A percentile compares a stretch with the other conserved stretches of the same genome.
Evolutionary conservation across 1,140 invertebrate species (phyloP).

Genomic region (Adoxophyes honmai): DNA sequence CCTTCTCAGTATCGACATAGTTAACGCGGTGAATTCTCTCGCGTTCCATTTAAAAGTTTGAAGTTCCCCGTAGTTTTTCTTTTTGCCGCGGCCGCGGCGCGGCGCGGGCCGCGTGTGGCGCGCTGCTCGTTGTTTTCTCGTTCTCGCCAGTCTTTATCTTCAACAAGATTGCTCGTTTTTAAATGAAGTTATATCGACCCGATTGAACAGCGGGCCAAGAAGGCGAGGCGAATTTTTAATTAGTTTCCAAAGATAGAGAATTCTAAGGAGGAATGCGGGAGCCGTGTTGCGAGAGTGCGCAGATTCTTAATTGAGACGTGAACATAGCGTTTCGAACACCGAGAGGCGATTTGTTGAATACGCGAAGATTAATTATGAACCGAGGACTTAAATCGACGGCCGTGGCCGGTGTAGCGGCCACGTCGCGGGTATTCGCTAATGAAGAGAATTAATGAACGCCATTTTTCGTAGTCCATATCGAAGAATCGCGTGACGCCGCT

Average conservation of each 20-base stretch:
- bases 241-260: conserved; percentile 75
- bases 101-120: conserved; percentile 60
- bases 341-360: conserved; percentile 50
- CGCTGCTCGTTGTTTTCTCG: conserved; percentile 71
- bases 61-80: conserved; percentile 58
- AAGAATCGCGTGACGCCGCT: conserved; percentile 37
- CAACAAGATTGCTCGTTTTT: conserved; percentile 74
- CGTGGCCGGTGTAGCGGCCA: conserved; percentile 25
- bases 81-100: conserved; percentile 37
- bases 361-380: conserved; percentile 54
- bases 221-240: conserved; percentile 76
- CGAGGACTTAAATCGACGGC: conserved; percentile 41
- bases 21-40: conserved; percentile 69
- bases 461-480: conserved; percentile 38
- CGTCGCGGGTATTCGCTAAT: conserved; percentile 37
- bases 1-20: conserved; percentile 74
- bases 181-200: conserved; percentile 76
- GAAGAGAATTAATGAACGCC: conserved; percentile 43
- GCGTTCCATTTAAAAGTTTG: conserved; percentile 72
- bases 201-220: conserved; percentile 64
- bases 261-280: conserved; percentile 68
- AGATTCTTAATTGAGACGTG: conserved; percentile 69
- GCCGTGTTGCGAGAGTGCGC: conserved; percentile 56
- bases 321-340: conserved; percentile 33
- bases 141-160: conserved; percentile 72